These are phyloP conservation scores for Artibeus lituratus DNA, from an alignment of 2,797 vertebrate species.

Conservation along the genomic window DNA sequence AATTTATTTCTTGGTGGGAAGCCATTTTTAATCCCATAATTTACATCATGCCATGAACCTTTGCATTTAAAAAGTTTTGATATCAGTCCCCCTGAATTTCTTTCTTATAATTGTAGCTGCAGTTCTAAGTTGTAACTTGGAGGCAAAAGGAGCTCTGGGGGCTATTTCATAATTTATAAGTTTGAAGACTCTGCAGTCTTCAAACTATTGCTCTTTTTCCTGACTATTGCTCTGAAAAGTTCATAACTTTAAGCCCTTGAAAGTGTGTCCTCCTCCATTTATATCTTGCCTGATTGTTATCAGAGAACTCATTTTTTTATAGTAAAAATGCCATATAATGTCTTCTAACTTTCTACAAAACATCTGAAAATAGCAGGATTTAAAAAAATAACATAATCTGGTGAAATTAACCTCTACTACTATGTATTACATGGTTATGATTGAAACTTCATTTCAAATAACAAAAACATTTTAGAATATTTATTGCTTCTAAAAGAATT, in stretches of 20 bases:
- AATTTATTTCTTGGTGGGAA: neutral
- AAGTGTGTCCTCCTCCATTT: neutral
- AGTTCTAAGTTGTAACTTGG: neutral
- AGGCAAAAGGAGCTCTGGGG: neutral
- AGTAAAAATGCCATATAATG: neutral
- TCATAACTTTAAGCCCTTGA: neutral
- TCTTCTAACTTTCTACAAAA: conserved; percentile 5
- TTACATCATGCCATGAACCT: neutral
- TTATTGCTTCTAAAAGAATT: conserved; percentile 1
- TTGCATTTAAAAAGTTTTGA: neutral
- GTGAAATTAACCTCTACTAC: neutral
- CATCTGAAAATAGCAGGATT: neutral
- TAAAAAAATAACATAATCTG: neutral
- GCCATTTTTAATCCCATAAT: neutral
- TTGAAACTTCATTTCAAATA: conserved; percentile 14
- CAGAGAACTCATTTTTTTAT: neutral
- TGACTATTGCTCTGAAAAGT: neutral
- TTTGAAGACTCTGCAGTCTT: no score
- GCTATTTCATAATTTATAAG: neutral
- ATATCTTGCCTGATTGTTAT: neutral
- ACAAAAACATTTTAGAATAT: neutral
- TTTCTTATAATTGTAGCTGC: neutral
- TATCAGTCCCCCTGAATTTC: neutral
- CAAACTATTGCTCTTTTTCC: no score
- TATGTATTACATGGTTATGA: neutral